Evolutionary conservation across 2,888 invertebrate species (phyloP), one percentile per base, ranked within the genome.

Genomic region (Drosophila maculinotata): DNA sequence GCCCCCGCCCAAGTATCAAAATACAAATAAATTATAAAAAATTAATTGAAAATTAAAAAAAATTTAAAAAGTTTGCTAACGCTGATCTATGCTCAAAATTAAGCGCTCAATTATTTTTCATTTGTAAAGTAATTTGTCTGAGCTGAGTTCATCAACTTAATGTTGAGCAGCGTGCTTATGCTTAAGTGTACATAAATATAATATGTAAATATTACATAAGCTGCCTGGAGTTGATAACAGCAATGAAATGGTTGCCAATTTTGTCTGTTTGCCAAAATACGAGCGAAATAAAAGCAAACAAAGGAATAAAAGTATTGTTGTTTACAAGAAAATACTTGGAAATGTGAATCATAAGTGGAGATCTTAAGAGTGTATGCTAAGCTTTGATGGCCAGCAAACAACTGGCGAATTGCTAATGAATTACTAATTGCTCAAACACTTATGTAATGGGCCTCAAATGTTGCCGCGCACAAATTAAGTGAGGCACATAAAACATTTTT

Each of bases 361-460:
- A 56, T 47, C 53, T 52, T 30, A 38, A 44, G 62, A 53, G 15
- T 45, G 14, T 53, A 2, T 33, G 39, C 33, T 17, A 26, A 28
- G 38, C 63, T 41, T 31, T 53, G 41, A 38, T 62, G 74, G 9
- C 23, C 42, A 51, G 69, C 33, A 73, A 73, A 68, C 53, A 68
- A 51, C 39, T 26, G 44, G 25, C 14, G 45, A 59, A 42, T 68
- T 33, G 49, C 71, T 82, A 82, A 82, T 82, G 68, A 79, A 82
- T 69, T 66, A 65, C 52, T 82, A 81, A 81, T 81, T 85, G 79
- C 65, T 54, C 49, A 60, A 63, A 62, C 85, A 69, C 60, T 74
- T 82, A 76, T 85, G 65, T 82, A 85, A 85, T 73, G 49, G 54
- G 41, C 39, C 39, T 38, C 39, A 49, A 79, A 72, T 53, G 58